Conservation (phyloP, 2,113 vertebrate genomes). For the Perccottus glenii region DNA sequence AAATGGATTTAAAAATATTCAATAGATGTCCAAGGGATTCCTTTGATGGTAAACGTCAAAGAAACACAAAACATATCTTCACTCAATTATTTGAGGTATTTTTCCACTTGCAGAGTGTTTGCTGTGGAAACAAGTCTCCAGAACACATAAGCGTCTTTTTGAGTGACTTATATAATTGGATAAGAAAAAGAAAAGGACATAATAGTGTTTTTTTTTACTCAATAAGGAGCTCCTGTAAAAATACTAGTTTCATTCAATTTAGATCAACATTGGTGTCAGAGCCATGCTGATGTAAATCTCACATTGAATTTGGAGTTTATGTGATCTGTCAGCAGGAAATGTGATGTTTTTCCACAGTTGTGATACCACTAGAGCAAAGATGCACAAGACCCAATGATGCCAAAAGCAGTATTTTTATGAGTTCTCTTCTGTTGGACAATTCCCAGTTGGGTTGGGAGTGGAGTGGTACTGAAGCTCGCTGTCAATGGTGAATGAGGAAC, state of each 20-base stretch:
- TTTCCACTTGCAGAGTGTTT: too few species aligned
- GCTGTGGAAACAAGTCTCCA: too few species aligned
- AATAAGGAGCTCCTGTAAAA: conserved; percentile 4
- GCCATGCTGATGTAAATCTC: conserved; percentile 5
- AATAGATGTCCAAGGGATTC: conserved; percentile 34
- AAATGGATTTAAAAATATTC: conserved; percentile 48
- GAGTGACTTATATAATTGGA: conserved; percentile 5
- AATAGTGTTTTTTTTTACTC: conserved; percentile 1
- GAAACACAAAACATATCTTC: conserved; percentile 26
- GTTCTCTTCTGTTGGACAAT: neutral
- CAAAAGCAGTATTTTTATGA: neutral
- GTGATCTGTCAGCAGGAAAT: conserved; percentile 14
- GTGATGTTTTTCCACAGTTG: conserved; percentile 3
- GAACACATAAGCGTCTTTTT: conserved; percentile 11
- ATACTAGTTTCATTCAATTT: conserved; percentile 27
- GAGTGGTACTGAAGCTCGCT: neutral
- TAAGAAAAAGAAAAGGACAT: neutral
- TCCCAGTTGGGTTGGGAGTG: neutral
- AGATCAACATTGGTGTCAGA: conserved; percentile 17
- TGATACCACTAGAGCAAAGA: neutral
- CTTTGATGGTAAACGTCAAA: conserved; percentile 54
- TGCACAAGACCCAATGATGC: neutral
- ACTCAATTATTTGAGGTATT: neutral
- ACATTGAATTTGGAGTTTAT: conserved; percentile 4
- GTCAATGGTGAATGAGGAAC: neutral